Base-by-base conservation (phyloP, 2,888 invertebrate species). In the Sturmia bella region DNA sequence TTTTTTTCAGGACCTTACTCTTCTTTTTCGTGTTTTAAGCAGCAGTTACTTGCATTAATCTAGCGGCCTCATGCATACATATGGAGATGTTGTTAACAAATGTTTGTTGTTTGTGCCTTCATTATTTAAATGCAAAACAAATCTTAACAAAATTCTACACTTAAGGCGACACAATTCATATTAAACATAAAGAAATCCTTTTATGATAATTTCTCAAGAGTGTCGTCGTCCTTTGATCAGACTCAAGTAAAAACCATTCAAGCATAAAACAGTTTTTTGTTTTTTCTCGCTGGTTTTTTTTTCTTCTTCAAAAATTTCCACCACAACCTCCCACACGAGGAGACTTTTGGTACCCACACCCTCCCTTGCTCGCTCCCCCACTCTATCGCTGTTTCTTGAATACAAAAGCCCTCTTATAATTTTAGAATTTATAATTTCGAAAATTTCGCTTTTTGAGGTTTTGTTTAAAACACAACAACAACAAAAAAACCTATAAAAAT, bases 141-240 rank as follows among this genome's bases (percentile, higher is more conserved):
- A 76, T 73, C 72, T 76, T 73, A 81, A 69, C 81, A 81, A 78
- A 82, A 82, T 69, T 81, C 81, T 66, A 82, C 74, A 82, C 82
- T 82, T 82, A 82, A 77, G 82, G 82, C 82, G 82, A 82, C 78
- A 74, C 82, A 82, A 82, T 78, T 82, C 82, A 82, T 66, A 74
- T 81, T 72, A 70, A 70, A 70, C 82, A 85, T 85, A 87, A 86
- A 85, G 86, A 87, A 87, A 87, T 87, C 88, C 89, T 88, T 89
- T 88, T 89, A 88, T 88, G 89, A 89, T 88, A 89, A 89, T 88
- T 88, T 88, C 89, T 88, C 89, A 89, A 88, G 89, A 89, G 89
- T 88, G 89, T 88, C 89, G 89, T 88, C 89, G 89, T 89, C 88
- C 89, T 89, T 89, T 89, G 89, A 89, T 89, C 89, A 88, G n/a